phyloP scores from a whole-genome alignment of 1,140 invertebrate genomes.

The Pseudomyrmex dendroicus region DNA sequence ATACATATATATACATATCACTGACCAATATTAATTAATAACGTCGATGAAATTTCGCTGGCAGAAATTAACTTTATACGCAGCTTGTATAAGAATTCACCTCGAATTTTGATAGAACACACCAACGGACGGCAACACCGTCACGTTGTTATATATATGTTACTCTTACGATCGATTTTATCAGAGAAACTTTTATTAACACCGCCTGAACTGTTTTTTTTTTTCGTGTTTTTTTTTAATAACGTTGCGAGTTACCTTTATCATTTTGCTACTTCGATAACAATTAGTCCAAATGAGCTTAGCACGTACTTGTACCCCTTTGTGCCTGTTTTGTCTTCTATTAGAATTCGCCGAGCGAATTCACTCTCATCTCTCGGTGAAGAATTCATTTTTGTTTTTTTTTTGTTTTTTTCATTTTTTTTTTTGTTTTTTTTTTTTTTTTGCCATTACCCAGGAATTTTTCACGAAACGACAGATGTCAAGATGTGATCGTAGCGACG shows the following conservation, averaged over 20 bases:
- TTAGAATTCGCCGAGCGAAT: conserved; percentile 27
- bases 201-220: background rate
- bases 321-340: conserved; percentile 8
- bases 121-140: background rate
- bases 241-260: conserved; percentile 14
- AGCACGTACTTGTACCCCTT: conserved; percentile 44
- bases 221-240: background rate
- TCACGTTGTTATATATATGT: background rate
- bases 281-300: conserved; percentile 18
- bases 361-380: no score
- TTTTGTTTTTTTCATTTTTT: background rate
- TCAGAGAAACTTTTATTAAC: background rate
- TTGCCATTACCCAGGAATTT: conserved; percentile 51
- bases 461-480: conserved; percentile 15
- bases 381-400: background rate
- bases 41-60: background rate
- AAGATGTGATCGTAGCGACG: conserved; percentile 43
- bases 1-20: no score
- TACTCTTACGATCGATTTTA: background rate
- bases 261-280: background rate
- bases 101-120: background rate
- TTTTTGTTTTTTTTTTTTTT: background rate
- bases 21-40: no score
- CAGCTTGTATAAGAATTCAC: conserved; percentile 2
- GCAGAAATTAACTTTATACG: no score